Evolutionary conservation across 2,888 invertebrate genomes (phyloP).

Genomic region (Salticus scenicus): DNA sequence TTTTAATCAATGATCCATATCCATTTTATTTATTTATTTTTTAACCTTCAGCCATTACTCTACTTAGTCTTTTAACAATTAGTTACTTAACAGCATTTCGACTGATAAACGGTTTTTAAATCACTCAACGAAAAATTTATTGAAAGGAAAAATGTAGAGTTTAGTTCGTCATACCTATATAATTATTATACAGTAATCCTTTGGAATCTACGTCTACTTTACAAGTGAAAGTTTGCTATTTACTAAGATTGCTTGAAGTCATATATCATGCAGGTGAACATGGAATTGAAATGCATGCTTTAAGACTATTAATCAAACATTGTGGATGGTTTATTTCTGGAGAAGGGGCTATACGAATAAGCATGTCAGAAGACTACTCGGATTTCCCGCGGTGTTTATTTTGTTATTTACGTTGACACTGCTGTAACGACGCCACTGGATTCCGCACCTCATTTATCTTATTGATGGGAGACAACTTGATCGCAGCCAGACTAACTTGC

Average conservation of each 20-base stretch:
- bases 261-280: not conserved
- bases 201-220: no score
- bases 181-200: no score
- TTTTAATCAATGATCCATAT: no score
- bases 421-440: conserved; percentile 40
- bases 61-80: no score
- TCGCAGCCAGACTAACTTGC: not conserved
- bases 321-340: conserved; percentile 49
- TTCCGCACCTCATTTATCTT: conserved; percentile 58
- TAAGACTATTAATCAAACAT: not conserved
- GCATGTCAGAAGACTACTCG: conserved; percentile 46
- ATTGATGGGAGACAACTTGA: conserved; percentile 59
- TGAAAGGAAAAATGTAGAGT: no score
- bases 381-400: conserved; percentile 40
- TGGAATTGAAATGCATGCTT: not conserved
- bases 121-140: no score
- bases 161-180: no score
- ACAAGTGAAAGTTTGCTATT: not conserved
- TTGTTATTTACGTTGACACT: conserved; percentile 61
- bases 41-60: no score
- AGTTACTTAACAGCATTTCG: no score
- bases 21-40: no score
- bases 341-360: conserved; percentile 40
- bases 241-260: not conserved
- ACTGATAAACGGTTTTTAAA: no score